phyloP scores from a whole-genome alignment of 2,888 invertebrate species.

The Rutpela maculata region DNA sequence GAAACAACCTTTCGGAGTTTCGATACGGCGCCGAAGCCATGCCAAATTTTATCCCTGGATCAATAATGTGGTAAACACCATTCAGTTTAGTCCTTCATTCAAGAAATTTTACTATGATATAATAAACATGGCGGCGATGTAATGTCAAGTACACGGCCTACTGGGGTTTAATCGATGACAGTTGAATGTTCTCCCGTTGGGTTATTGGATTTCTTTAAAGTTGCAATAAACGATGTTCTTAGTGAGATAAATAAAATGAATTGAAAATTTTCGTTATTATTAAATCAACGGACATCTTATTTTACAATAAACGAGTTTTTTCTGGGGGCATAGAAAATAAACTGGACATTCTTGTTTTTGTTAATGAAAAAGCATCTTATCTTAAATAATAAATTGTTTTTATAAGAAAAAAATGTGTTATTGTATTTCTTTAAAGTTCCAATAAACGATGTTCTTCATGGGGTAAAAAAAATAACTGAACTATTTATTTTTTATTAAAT shows the following conservation, averaged over 20 bases:
- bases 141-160: conserved; percentile 53
- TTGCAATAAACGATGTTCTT: background rate
- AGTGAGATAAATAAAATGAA: background rate
- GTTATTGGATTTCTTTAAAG: conserved; percentile 1
- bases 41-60: conserved; percentile 58
- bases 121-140: conserved; percentile 46
- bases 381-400: too few relatives aligned
- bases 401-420: background rate
- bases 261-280: too few relatives aligned
- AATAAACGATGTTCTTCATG: background rate
- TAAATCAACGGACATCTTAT: background rate
- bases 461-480: background rate
- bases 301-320: background rate
- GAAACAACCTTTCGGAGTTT: background rate
- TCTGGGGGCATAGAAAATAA: background rate
- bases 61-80: conserved; percentile 60
- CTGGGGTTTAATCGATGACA: conserved; percentile 41
- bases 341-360: too few relatives aligned
- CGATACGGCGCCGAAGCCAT: conserved; percentile 38
- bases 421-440: background rate
- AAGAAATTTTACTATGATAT: conserved; percentile 55
- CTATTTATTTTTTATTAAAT: background rate
- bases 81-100: conserved; percentile 56
- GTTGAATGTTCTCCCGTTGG: conserved; percentile 25
- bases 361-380: too few relatives aligned